Base-by-base conservation (phyloP, 2,113 vertebrate species). In the Lophius piscatorius region DNA sequence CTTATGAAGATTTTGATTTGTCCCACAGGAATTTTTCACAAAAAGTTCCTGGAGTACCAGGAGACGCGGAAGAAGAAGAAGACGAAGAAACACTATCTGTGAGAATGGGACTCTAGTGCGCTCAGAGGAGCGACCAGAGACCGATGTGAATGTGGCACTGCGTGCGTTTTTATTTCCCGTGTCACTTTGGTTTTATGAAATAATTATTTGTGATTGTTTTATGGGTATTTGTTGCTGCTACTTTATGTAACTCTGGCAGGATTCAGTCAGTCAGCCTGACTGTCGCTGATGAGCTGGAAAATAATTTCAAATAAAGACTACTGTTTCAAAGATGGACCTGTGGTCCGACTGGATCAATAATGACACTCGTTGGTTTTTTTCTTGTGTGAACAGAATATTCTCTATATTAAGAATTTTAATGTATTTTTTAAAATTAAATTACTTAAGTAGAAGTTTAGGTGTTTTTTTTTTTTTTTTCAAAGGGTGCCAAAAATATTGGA, bases 21-120 rank as follows among this genome's bases (percentile, higher is more conserved):
- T 76, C 40, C 22, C 70, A 5, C 65, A 93, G 91, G 91, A 33
- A 82, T 87, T 65, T 98, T 98, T 82, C 92, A 95, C 72, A 80
- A 38, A 81, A 98, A 94, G 83, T 92, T 96, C 81, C 46, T 73
- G 5, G 94, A 96, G 78, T 93, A 94, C 70, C 91, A 94, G 0
- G 91, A 92, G 50, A 90, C 82, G 60, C 93, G 91, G 84, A 94
- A 91, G 81, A 89, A 85, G 65, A 92, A 91, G 17, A 89, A 82
- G 69, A 10, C 40, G 17, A 86, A 89, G 65, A 95, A 89, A 80
- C 83, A 84, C 60, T 91, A 90, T 72, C 28, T 58, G 4, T 28
- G 9, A 12, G 13, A 5, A 0, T 16, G 28, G 39, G 33, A 16
- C 12, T 4, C 5, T n/a, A 10, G 33, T 24, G n/a, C n/a, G n/a